A percentile compares a stretch with the other conserved stretches of the same genome.
Evolutionary conservation across 2,888 invertebrate genomes (phyloP).

Genomic region (Andrena bicolor): DNA sequence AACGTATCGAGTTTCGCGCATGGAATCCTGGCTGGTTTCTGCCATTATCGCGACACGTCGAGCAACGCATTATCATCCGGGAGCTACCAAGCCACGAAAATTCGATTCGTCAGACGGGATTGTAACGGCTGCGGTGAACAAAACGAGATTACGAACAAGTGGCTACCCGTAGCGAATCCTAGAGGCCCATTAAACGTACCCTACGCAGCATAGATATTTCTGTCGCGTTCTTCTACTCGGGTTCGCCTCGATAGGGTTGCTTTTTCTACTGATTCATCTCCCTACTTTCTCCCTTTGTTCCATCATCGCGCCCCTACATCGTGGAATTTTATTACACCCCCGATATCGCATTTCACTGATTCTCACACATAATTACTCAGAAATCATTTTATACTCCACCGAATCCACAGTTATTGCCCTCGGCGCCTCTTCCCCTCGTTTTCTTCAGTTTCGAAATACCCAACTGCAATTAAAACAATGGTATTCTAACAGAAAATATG

Average conservation of each 20-base stretch:
- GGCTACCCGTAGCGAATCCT: slow-evolving; percentile 79
- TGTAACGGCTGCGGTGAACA: slow-evolving; percentile 62
- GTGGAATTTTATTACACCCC: slow-evolving; percentile 39
- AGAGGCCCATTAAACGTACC: slow-evolving; percentile 75
- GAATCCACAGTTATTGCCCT: neutral
- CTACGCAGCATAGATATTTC: slow-evolving; percentile 51
- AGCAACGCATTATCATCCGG: slow-evolving; percentile 63
- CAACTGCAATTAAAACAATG: neutral
- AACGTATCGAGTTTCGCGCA: neutral
- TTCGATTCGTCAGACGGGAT: slow-evolving; percentile 72
- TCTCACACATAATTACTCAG: slow-evolving; percentile 30
- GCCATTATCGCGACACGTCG: neutral
- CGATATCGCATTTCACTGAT: slow-evolving; percentile 30
- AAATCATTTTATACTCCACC: neutral
- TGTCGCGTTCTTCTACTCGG: slow-evolving; percentile 60
- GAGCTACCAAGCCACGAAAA: slow-evolving; percentile 71
- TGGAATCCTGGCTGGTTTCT: neutral
- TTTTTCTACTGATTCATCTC: slow-evolving; percentile 70
- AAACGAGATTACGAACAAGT: slow-evolving; percentile 80
- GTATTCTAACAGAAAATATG: neutral
- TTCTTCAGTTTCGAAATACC: neutral
- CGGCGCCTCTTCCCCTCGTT: neutral
- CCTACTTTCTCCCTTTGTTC: slow-evolving; percentile 45
- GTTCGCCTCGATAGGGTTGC: slow-evolving; percentile 66
- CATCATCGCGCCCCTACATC: slow-evolving; percentile 16